A percentile compares a stretch with the other conserved stretches of the same genome.
These are phyloP conservation scores for Temnothorax nylanderi DNA, from an alignment of 1,140 invertebrate genomes.

Conservation along the genomic window DNA sequence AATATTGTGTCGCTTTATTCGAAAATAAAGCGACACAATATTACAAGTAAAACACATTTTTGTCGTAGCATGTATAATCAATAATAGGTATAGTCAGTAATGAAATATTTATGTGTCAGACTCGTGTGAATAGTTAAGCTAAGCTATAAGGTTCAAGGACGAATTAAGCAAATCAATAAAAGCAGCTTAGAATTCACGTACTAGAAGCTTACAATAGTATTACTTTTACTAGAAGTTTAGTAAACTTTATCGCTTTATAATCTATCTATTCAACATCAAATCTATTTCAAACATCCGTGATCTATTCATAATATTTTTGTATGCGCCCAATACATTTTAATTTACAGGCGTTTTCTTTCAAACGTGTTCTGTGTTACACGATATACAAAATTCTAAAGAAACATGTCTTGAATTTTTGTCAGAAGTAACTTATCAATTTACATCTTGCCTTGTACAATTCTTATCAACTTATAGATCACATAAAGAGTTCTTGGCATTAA, in stretches of 20 bases:
- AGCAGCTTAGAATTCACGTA: not conserved
- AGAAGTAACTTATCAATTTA: not conserved
- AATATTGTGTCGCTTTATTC: too few species aligned
- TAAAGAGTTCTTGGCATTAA: not conserved
- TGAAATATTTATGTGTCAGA: not conserved
- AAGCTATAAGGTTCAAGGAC: conserved; percentile 9
- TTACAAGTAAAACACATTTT: not conserved
- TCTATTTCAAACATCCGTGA: not conserved
- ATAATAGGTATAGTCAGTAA: not conserved
- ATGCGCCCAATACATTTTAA: not conserved
- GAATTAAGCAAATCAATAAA: conserved; percentile 21
- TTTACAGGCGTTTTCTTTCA: not conserved
- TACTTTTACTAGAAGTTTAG: not conserved
- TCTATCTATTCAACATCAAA: not conserved
- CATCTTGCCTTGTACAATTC: not conserved
- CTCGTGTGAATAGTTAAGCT: not conserved
- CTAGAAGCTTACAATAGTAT: not conserved
- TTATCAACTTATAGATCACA: not conserved
- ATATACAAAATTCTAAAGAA: not conserved
- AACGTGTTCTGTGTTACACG: not conserved
- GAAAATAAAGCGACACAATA: not conserved
- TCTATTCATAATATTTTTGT: not conserved
- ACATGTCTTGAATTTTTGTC: not conserved
- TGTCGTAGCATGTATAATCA: not conserved
- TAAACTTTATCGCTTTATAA: not conserved